These are phyloP conservation scores for Netelia fuscicornis DNA, from an alignment of 2,888 invertebrate species.

Conservation along the genomic window DNA sequence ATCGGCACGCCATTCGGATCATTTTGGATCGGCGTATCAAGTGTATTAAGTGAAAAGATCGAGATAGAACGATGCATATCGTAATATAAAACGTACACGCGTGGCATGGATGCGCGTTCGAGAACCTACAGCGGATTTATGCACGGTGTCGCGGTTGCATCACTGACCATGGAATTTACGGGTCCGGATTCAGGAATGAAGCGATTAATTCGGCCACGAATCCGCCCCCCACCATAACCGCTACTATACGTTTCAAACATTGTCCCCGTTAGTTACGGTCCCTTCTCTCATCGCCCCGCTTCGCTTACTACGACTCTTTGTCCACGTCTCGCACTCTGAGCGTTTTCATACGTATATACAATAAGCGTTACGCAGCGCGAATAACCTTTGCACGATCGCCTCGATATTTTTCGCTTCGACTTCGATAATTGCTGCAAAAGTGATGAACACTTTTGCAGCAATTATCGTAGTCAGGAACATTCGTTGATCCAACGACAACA, in stretches of 20 bases:
- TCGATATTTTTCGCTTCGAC: no score
- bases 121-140: constrained; percentile 60
- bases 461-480: no score
- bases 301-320: constrained; percentile 64
- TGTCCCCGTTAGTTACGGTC: constrained; percentile 62
- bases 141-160: constrained; percentile 61
- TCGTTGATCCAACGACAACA: no score
- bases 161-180: constrained; percentile 66
- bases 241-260: constrained; percentile 62
- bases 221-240: constrained; percentile 53
- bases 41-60: constrained; percentile 5
- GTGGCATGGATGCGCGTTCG: constrained; percentile 19
- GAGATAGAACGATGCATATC: constrained; percentile 29
- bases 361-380: no score
- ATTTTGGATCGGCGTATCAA: neutral
- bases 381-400: no score
- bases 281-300: constrained; percentile 59
- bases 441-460: no score
- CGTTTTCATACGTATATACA: neutral
- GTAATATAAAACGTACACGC: neutral
- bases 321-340: constrained; percentile 48
- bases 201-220: constrained; percentile 68
- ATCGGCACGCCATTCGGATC: neutral
- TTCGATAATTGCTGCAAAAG: no score
- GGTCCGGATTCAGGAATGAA: constrained; percentile 64